Evolutionary conservation across 2,797 vertebrate species (phyloP).

Genomic region (Novumbra hubbsi): DNA sequence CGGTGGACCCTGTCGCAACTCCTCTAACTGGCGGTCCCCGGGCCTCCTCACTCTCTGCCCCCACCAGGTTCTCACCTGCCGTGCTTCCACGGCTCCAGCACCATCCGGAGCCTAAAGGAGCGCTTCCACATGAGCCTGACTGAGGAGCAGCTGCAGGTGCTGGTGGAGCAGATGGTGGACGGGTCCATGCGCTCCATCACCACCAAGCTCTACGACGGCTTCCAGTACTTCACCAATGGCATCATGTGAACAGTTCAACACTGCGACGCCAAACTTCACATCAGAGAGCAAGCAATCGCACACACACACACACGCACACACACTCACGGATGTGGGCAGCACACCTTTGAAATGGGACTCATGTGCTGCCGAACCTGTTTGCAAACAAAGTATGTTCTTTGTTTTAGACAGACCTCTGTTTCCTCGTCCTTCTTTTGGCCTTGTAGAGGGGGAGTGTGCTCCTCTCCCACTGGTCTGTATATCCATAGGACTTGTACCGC

Average conservation of each 20-base stretch:
- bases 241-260: slow-evolving; percentile 80
- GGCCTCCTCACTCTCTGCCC: not conserved
- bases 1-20: not conserved
- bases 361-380: slow-evolving; percentile 4
- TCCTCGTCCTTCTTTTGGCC: not conserved
- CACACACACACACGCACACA: not conserved
- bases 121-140: slow-evolving; percentile 90
- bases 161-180: slow-evolving; percentile 86
- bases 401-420: not conserved
- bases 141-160: slow-evolving; percentile 85
- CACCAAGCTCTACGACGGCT: slow-evolving; percentile 87
- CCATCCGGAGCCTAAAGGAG: slow-evolving; percentile 86
- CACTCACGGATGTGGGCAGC: slow-evolving; percentile 4
- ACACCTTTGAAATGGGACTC: not conserved
- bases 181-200: slow-evolving; percentile 86
- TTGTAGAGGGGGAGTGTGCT: not conserved
- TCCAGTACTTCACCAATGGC: slow-evolving; percentile 91
- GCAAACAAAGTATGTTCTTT: not conserved
- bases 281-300: slow-evolving; percentile 3
- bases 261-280: slow-evolving; percentile 5
- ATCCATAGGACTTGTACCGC: not conserved
- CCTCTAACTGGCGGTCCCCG: not conserved
- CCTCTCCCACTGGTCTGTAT: slow-evolving; percentile 1
- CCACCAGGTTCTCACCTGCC: slow-evolving; percentile 82
- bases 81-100: slow-evolving; percentile 87